Conservation (phyloP, 2,888 invertebrate species). For the Monoplex corrugatus region DNA sequence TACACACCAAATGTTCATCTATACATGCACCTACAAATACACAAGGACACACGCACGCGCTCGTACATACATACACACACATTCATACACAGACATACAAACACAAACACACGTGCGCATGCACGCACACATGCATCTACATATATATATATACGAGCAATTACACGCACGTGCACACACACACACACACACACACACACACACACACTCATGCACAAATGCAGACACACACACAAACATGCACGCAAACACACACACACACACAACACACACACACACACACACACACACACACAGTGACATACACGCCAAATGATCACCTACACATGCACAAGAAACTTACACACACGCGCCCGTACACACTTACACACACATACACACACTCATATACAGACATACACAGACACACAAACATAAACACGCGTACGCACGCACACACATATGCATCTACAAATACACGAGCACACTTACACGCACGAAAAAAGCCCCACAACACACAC, state of each 20-base stretch:
- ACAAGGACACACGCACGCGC: background rate
- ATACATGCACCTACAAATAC: background rate
- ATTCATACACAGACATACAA: slow-evolving; percentile 5
- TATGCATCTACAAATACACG: background rate
- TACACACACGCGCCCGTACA: background rate
- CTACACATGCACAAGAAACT: no score
- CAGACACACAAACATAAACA: background rate
- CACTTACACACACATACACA: background rate
- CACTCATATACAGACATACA: background rate
- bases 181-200: slow-evolving; percentile 18
- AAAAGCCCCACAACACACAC: background rate
- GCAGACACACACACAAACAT: background rate
- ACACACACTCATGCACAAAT: background rate
- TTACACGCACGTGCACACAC: background rate
- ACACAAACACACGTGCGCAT: background rate
- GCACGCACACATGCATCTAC: background rate
- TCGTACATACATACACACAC: background rate
- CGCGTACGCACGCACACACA: background rate
- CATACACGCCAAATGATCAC: background rate
- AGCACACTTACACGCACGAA: background rate
- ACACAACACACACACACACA: slow-evolving; percentile 16
- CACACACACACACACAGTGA: background rate
- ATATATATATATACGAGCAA: background rate
- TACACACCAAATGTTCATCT: background rate
- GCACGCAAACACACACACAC: background rate